Evolutionary conservation across 2,797 vertebrate genomes (phyloP).

Genomic region (Squalus acanthias): DNA sequence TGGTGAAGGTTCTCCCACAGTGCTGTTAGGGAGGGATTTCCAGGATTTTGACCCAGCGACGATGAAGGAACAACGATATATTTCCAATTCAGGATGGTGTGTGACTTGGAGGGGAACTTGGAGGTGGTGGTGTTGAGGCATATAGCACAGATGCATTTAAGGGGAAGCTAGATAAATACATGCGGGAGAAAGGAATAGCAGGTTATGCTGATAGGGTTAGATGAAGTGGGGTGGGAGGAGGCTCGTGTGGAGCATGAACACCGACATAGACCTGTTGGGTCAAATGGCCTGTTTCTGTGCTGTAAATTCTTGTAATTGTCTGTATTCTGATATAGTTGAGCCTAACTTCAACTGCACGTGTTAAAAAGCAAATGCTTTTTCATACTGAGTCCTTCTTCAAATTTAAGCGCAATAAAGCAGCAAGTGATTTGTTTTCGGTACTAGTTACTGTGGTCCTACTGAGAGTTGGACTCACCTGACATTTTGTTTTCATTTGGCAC

Average conservation of each 20-base stretch:
- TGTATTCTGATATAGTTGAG: not conserved
- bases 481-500: conserved; percentile 49
- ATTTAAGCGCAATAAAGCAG: not conserved
- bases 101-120: no score
- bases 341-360: not conserved
- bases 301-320: not conserved
- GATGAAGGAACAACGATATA: no score
- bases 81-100: no score
- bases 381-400: not conserved
- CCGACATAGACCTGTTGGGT: not conserved
- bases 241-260: not conserved
- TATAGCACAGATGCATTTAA: not conserved
- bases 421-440: not conserved
- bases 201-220: not conserved
- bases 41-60: no score
- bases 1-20: no score
- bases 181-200: no score
- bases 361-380: not conserved
- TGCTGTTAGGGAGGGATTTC: no score
- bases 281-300: not conserved
- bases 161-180: not conserved
- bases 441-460: not conserved
- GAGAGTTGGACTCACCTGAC: conserved; percentile 40
- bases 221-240: not conserved
- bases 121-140: not conserved